Conservation (phyloP, 2,797 vertebrate species). For the Decapterus maruadsi region DNA sequence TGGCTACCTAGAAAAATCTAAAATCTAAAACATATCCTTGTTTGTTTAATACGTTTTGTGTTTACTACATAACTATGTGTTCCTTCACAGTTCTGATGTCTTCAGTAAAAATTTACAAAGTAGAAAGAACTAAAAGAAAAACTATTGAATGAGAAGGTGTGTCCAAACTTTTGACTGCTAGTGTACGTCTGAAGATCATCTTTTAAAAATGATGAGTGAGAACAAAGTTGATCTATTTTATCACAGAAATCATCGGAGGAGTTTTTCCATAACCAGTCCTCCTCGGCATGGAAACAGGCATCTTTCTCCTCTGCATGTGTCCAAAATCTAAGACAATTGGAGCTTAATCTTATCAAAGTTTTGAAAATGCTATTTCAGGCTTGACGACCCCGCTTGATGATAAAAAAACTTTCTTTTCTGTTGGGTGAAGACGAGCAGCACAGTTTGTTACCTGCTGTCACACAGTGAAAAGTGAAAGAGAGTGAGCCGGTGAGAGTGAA, state of each 20-base stretch:
- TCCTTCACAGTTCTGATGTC: no score
- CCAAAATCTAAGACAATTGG: constrained; percentile 14
- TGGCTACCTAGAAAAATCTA: no score
- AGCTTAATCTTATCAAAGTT: constrained; percentile 21
- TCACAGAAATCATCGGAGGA: neutral
- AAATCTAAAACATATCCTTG: no score
- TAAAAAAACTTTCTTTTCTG: constrained; percentile 19
- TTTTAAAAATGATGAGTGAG: neutral
- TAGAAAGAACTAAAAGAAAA: no score
- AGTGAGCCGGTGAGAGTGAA: neutral
- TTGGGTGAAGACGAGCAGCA: constrained; percentile 4
- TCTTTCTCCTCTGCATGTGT: neutral
- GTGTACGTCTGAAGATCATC: no score
- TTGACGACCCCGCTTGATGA: constrained; percentile 13
- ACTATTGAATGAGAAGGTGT: no score
- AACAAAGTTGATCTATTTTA: neutral
- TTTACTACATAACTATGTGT: no score
- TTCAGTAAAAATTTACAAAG: no score
- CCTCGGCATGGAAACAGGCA: neutral
- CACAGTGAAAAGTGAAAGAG: constrained; percentile 14
- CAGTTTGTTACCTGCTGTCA: constrained; percentile 52
- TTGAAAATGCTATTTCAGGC: constrained; percentile 28
- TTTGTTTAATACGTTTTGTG: no score
- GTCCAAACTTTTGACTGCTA: no score
- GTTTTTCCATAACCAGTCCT: neutral